phyloP scores from a whole-genome alignment of 2,797 vertebrate species.

The Sylvia borin region DNA sequence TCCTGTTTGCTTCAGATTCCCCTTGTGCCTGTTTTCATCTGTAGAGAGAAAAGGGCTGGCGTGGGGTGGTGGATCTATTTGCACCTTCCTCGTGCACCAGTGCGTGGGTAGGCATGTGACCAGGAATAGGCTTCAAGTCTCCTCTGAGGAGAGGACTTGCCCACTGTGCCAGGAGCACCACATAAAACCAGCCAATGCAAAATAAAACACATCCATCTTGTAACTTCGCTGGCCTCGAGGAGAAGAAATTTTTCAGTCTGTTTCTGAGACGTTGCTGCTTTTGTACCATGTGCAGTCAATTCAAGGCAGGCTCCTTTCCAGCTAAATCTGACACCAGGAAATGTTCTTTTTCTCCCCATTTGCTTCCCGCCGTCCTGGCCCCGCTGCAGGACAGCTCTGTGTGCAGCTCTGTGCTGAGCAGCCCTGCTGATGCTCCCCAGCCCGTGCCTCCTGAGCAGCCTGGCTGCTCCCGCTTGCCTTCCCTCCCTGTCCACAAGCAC shows the following conservation, averaged over 20 bases:
- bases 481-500: neutral
- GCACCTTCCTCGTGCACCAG: neutral
- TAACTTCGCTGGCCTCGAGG: neutral
- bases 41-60: neutral
- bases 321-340: constrained; percentile 69
- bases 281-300: constrained; percentile 66
- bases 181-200: neutral
- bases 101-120: neutral
- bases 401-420: neutral
- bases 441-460: neutral
- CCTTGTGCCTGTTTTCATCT: neutral
- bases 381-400: constrained; percentile 10
- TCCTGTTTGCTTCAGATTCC: neutral
- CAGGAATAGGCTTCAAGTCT: neutral
- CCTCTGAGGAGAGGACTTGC: neutral
- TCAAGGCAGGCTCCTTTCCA: constrained; percentile 68
- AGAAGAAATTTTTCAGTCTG: constrained; percentile 18
- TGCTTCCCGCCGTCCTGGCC: constrained; percentile 7
- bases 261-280: neutral
- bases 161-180: neutral
- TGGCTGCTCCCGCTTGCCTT: neutral
- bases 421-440: neutral
- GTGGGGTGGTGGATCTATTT: neutral
- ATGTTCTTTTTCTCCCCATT: constrained; percentile 51
- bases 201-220: neutral